Base-by-base conservation (phyloP, 2,113 vertebrate species). In the Catharus bicknelli region DNA sequence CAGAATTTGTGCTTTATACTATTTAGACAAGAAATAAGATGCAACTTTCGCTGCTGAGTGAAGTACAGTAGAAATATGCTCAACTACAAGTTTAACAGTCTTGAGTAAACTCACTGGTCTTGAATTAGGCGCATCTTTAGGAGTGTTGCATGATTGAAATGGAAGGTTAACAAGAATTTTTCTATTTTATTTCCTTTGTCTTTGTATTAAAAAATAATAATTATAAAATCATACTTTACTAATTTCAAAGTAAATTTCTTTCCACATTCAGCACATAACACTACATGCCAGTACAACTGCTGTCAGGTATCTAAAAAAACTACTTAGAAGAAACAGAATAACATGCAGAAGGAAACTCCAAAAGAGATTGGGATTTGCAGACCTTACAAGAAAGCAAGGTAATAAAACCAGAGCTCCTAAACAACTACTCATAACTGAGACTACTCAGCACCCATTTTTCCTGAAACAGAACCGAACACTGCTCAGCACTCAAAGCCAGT, bases 301-400 rank as follows among this genome's bases (percentile, higher is more conserved):
- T 43, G 21, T 43, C 57, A 78, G 3, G 2, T 42, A 47, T 63
- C 40, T 67, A 9, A 70, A 50, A 92, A 68, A 74, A 30, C 50
- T 51, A 47, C 30, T 90, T 23, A 45, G 9, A 78, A 75, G 47
- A 85, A 88, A 48, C 5, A 59, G 30, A 76, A 30, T 42, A 68
- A 64, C 0, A 0, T n/a, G 10, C 25, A 40, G 45, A 9, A 53
- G 10, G 59, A 51, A 68, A 79, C 2, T 64, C 9, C 22, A 23
- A 30, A 70, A 36, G 32, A 80, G 23, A n/a, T 16, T 55, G 29
- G 36, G 12, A 64, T 73, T 73, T 90, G 22, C 32, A 50, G 42
- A 16, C 3, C 29, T 80, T 80, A 38, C 58, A 70, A 42, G 8
- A 78, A 73, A 69, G 7, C 10, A 64, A 83, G 17, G 16, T 53